Conservation (phyloP, 2,888 invertebrate species). For the Adelphocoris suturalis region DNA sequence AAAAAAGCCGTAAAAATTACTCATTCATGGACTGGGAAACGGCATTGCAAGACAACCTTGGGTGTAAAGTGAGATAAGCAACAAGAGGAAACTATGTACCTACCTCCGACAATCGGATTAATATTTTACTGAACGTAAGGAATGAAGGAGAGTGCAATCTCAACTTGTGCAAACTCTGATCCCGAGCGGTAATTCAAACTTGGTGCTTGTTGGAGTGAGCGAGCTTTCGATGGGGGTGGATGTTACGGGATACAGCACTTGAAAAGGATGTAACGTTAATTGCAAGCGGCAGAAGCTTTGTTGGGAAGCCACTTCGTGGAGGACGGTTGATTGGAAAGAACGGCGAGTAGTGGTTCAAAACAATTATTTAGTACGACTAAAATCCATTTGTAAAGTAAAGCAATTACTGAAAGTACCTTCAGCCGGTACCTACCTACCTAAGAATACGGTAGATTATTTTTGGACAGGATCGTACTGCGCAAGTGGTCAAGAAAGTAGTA, state of each 20-base stretch:
- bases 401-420: too few relatives aligned
- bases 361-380: neutral
- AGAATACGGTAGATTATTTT: too few relatives aligned
- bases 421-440: too few relatives aligned
- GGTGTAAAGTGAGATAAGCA: neutral
- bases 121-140: neutral
- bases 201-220: neutral
- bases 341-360: neutral
- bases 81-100: neutral
- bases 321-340: neutral
- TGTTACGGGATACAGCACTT: neutral
- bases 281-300: neutral
- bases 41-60: neutral
- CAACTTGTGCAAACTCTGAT: neutral
- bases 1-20: neutral
- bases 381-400: too few relatives aligned
- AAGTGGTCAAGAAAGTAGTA: too few relatives aligned
- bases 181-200: too few relatives aligned
- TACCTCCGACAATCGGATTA: neutral
- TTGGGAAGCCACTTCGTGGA: neutral
- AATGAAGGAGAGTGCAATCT: neutral
- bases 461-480: too few relatives aligned
- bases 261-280: constrained; percentile 1
- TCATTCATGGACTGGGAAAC: neutral
- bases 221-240: neutral